phyloP scores from a whole-genome alignment of 2,888 invertebrate genomes.

The Napeogenes sylphis region DNA sequence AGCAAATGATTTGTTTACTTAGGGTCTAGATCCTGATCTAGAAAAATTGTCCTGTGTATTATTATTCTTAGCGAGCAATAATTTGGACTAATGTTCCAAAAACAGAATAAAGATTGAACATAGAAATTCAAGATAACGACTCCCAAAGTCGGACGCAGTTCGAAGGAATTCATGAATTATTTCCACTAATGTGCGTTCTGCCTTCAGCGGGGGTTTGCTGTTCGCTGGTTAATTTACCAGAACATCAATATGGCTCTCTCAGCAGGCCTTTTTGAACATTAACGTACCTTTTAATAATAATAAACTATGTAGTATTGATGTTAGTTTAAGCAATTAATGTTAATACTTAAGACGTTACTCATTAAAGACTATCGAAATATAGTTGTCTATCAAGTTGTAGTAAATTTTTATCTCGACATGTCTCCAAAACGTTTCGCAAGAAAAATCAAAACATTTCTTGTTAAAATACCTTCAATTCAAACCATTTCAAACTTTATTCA shows the following conservation, averaged over 20 bases:
- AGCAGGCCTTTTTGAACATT: constrained; percentile 18
- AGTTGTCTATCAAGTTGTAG: neutral
- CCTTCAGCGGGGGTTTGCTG: constrained; percentile 11
- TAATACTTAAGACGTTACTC: neutral
- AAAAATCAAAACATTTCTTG: neutral
- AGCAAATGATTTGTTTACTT: no score
- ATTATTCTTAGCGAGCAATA: no score
- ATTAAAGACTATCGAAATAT: neutral
- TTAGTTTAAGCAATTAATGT: neutral
- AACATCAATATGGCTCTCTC: constrained; percentile 16
- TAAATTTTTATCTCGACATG: neutral
- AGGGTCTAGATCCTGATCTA: no score
- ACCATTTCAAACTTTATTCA: constrained; percentile 19
- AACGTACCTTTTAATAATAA: constrained; percentile 19
- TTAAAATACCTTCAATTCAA: constrained; percentile 8
- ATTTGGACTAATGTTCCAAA: no score
- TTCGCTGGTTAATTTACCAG: constrained; percentile 21
- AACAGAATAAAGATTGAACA: no score
- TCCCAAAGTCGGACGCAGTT: neutral
- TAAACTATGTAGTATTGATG: neutral
- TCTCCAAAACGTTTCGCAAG: neutral
- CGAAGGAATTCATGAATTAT: constrained; percentile 20
- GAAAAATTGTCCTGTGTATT: no score
- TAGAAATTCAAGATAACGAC: neutral
- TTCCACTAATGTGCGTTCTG: constrained; percentile 20